Evolutionary conservation across 2,113 vertebrate genomes (phyloP), one percentile per base, ranked within the genome.

Genomic region (Numida meleagris): DNA sequence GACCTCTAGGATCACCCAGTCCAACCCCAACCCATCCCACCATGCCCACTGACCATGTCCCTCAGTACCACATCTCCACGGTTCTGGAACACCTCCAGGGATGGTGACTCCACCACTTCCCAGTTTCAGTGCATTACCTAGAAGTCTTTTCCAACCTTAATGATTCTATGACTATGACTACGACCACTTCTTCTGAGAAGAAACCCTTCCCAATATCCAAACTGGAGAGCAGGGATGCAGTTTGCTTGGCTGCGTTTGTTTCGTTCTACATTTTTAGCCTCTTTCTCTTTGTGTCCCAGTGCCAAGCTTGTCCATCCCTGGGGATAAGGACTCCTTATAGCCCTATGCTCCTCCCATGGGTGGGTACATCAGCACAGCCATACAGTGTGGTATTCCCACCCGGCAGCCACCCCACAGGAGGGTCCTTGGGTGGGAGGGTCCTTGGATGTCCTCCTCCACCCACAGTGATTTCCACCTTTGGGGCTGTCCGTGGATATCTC

Each of bases 341-440:
- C 15, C 46, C 13, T 29, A 21, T 8, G 40, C 21, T 5, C 12
- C 34, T 50, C 61, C 18, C 57, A 36, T 1, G 36, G 9, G 42
- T 33, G 36, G 9, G 51, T 46, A 14, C 66, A 72, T 17, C 1
- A 1, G 31, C 38, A 42, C 23, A 66, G 46, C 40, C 48, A 33
- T 0, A 0, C 25, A 17, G 55, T 4, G 15, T 0, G 0, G n/a
- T 27, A 38, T 20, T n/a, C 13, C 11, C 18, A 11, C 38, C 72
- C 4, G 42, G 1, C n/a, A 59, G 38, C 7, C 42, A 10, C 51
- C 51, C 51, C 27, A 25, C 53, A 81, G 58, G 33, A 34, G 33
- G 27, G 7, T 38, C 43, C 29, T 48, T 21, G 48, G 19, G 36
- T 53, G 75, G 57, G 31, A 27, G 29, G 43, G 12, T n/a, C 40